Evolutionary conservation across 2,113 vertebrate genomes (phyloP).

Genomic region (Channa argus): DNA sequence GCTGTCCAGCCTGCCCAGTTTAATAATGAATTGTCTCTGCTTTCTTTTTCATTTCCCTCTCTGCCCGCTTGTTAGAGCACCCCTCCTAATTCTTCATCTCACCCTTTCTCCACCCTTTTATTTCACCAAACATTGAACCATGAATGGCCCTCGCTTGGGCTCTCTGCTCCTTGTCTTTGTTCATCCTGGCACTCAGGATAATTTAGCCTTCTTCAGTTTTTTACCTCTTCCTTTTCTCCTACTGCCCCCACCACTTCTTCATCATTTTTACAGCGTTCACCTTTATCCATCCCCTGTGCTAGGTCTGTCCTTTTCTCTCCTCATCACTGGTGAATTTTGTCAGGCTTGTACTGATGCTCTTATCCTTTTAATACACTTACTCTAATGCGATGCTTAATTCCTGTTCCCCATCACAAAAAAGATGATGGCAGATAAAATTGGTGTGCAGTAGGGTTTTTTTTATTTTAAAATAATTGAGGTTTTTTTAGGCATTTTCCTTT

Average conservation of each 20-base stretch:
- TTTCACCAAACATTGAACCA: conserved; percentile 46
- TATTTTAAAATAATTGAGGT: conserved; percentile 49
- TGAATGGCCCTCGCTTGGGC: conserved; percentile 41
- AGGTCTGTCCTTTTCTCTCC: conserved; percentile 43
- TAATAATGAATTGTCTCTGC: conserved; percentile 63
- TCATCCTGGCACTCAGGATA: conserved; percentile 56
- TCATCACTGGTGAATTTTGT: conserved; percentile 64
- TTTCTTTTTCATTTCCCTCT: conserved; percentile 65
- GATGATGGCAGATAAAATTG: conserved; percentile 69
- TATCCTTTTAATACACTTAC: conserved; percentile 71
- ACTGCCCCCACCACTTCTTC: conserved; percentile 8
- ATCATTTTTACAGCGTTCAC: conserved; percentile 44
- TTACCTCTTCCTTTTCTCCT: conserved; percentile 3
- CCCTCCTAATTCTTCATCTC: conserved; percentile 46
- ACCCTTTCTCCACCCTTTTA: conserved; percentile 47
- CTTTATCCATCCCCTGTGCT: conserved; percentile 43
- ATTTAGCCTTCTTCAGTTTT: conserved; percentile 48
- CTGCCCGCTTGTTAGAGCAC: conserved; percentile 58
- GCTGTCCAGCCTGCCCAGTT: conserved; percentile 52
- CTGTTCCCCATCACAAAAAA: conserved; percentile 65
- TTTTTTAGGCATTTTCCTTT: conserved; percentile 67
- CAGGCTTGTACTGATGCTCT: conserved; percentile 55
- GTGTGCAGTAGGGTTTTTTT: conserved; percentile 41
- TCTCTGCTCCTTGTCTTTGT: conserved; percentile 62
- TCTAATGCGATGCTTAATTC: conserved; percentile 69